Evolutionary conservation across 2,113 vertebrate genomes (phyloP), one percentile per base, ranked within the genome.

Genomic region (Pangasianodon gigas): DNA sequence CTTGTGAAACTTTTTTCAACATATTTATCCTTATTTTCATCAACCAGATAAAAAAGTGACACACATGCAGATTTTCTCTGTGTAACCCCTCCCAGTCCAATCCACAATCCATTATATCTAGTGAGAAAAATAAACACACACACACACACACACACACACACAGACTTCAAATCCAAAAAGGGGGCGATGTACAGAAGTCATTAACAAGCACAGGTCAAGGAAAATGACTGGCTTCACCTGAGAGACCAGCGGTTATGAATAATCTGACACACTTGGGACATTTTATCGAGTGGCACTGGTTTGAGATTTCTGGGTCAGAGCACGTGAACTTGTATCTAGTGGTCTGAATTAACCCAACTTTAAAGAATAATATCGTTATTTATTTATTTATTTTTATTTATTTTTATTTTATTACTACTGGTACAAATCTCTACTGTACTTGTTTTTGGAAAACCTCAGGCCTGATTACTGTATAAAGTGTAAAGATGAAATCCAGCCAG

Each of bases 11-110:
- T 44, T 62, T 48, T 29, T 56, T 67, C 6, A n/a, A 83, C 48
- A 51, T 21, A 69, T 88, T 56, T 54, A 41, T 71, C 11, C 21
- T 83, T 71, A 37, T 26, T 67, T 67, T 67, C 46, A 5, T 41
- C 21, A 29, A 41, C 32, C 51, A 58, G 69, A 87, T 74, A 32
- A 86, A 85, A 86, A 48, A 6, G 1, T 21, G 6, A 65, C 87
- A 56, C 51, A 46, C 41, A 11, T 21, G 26, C 81, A 56, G 18
- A 82, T 8, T 18, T 32, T 21, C n/a, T 56, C 19, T 2, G 19
- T 60, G 81, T 58, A 83, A 83, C 81, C 54, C 54, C 9, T 13
- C 54, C 81, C 81, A 41, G 81, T 82, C 16, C n/a, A 56, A 52
- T 54, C 29, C 7, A 56, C 18, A 54, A 3, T 52, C 48, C 21